Conservation (phyloP, 92 coral and sea anemone species). For the Epizoanthus illoricatus region DNA sequence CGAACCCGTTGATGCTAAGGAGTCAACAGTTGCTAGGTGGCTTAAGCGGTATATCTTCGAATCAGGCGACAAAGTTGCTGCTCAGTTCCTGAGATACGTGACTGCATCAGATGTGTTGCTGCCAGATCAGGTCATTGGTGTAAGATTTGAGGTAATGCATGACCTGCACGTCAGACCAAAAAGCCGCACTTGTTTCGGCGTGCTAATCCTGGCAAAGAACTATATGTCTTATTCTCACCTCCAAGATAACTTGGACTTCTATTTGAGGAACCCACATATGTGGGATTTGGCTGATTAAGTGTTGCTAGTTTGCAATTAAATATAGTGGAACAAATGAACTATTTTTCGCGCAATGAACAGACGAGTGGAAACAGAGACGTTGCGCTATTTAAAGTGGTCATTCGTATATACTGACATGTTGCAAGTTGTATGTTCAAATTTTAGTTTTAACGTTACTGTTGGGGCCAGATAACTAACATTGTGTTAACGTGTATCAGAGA, state of each 20-base stretch:
- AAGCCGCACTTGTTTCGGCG: background rate
- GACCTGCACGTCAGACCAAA: background rate
- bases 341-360: no score
- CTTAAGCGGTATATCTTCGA: background rate
- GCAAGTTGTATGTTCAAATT: no score
- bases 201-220: background rate
- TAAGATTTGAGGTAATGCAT: background rate
- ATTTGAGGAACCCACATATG: background rate
- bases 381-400: no score
- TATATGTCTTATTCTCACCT: background rate
- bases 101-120: background rate
- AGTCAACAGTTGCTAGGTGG: background rate
- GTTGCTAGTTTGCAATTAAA: no score
- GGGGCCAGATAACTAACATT: no score
- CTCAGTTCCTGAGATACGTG: background rate
- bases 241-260: slow-evolving; percentile 4
- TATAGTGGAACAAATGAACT: no score
- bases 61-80: slow-evolving; percentile 9
- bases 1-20: background rate
- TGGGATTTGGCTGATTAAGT: background rate
- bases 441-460: no score
- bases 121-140: background rate
- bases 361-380: no score
- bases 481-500: no score
- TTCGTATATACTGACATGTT: no score